These are phyloP conservation scores for Drosophila hydei DNA, from an alignment of 1,140 invertebrate genomes.

Conservation along the genomic window DNA sequence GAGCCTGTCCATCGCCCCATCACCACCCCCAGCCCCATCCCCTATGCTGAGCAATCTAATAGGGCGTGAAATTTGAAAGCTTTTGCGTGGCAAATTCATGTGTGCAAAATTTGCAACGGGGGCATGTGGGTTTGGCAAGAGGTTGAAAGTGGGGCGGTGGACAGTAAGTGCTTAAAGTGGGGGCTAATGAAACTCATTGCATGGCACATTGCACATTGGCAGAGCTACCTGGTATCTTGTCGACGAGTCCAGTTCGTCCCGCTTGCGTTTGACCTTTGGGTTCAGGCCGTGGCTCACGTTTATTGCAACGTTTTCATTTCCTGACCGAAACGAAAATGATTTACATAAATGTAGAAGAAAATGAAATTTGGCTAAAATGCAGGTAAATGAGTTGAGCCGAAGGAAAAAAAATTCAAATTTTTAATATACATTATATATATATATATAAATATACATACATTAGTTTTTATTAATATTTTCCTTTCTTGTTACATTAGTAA, in stretches of 20 bases:
- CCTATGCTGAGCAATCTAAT: slow-evolving; percentile 28
- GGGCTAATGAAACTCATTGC: slow-evolving; percentile 32
- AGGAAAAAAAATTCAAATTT: too few relatives aligned
- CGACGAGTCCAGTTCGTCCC: slow-evolving; percentile 33
- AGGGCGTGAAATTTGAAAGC: slow-evolving; percentile 49
- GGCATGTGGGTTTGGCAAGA: neutral
- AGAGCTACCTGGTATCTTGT: neutral
- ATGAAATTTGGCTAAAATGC: slow-evolving; percentile 1
- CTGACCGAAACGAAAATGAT: slow-evolving; percentile 26
- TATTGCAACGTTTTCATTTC: slow-evolving; percentile 29
- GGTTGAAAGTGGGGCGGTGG: neutral
- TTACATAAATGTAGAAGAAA: slow-evolving; percentile 26
- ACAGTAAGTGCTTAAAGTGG: too few relatives aligned
- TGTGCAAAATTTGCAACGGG: slow-evolving; percentile 20
- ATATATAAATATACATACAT: too few relatives aligned
- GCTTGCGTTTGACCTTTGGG: slow-evolving; percentile 23
- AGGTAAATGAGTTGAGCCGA: neutral
- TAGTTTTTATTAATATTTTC: too few relatives aligned
- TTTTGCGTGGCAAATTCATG: slow-evolving; percentile 38
- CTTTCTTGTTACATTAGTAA: too few relatives aligned
- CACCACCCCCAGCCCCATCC: neutral
- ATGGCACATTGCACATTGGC: slow-evolving; percentile 8
- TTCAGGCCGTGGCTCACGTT: slow-evolving; percentile 32
- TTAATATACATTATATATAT: too few relatives aligned
- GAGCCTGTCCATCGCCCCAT: neutral